Conservation (phyloP, 2,888 invertebrate species). For the Callyntrura sp. region DNA sequence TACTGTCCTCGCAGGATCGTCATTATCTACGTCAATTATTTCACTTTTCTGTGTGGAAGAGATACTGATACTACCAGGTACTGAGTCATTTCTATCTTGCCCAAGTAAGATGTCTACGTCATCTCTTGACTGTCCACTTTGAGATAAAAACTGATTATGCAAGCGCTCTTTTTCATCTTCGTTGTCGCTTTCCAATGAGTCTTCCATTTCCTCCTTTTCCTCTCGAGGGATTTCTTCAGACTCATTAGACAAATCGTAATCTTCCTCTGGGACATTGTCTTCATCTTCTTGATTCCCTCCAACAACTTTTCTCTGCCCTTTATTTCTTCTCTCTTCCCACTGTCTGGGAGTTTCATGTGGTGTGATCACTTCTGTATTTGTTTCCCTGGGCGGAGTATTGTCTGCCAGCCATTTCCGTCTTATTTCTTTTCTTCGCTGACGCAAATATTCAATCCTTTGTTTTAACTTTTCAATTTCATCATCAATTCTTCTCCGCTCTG, state of each 20-base stretch:
- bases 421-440: conserved; percentile 79
- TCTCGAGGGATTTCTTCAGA: conserved; percentile 83
- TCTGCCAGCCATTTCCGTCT: conserved; percentile 77
- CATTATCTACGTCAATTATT: conserved; percentile 7
- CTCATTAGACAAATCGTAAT: conserved; percentile 69
- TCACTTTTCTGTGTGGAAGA: neutral
- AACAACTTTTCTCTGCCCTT: conserved; percentile 30
- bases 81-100: too few relatives aligned
- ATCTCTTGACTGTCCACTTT: neutral
- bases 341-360: neutral
- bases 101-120: neutral
- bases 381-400: neutral
- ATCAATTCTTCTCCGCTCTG: conserved; percentile 81
- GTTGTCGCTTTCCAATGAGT: conserved; percentile 21
- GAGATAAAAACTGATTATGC: too few relatives aligned
- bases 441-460: conserved; percentile 78
- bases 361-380: neutral
- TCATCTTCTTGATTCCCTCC: neutral
- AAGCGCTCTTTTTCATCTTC: conserved; percentile 19
- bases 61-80: too few relatives aligned
- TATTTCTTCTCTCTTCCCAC: conserved; percentile 34
- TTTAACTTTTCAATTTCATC: conserved; percentile 82
- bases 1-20: neutral
- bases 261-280: conserved; percentile 46
- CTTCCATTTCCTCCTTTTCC: conserved; percentile 80